Evolutionary conservation across 2,113 vertebrate species (phyloP).

Genomic region (Dicaeum eximium): DNA sequence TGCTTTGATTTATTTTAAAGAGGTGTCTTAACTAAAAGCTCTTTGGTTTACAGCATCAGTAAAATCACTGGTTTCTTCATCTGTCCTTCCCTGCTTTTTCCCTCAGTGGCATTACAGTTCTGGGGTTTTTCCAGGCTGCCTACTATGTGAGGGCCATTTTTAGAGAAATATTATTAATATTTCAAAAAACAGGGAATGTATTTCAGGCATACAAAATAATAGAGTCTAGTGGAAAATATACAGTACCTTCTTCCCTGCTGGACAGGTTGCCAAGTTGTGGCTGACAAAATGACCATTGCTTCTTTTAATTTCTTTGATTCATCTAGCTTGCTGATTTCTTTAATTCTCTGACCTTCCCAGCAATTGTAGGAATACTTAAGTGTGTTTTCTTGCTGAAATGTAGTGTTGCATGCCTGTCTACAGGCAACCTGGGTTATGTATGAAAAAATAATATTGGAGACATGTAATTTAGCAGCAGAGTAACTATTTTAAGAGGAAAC

Average conservation of each 20-base stretch:
- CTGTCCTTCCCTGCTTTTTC: background rate
- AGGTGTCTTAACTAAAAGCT: slow-evolving; percentile 10
- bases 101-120: background rate
- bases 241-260: background rate
- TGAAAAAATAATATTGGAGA: background rate
- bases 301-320: background rate
- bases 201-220: background rate
- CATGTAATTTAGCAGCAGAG: background rate
- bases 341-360: background rate
- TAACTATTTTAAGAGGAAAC: background rate
- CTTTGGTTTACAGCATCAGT: slow-evolving; percentile 13
- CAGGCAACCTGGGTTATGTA: background rate
- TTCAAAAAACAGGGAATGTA: background rate
- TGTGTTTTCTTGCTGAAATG: background rate
- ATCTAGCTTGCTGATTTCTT: background rate
- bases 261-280: background rate
- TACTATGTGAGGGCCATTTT: background rate
- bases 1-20: slow-evolving; percentile 18
- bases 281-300: background rate
- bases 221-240: background rate
- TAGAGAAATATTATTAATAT: background rate
- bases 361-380: background rate
- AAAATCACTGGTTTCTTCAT: slow-evolving; percentile 16
- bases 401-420: background rate
- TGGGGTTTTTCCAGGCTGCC: background rate